Evolutionary conservation across 2,888 invertebrate species (phyloP), one percentile per base, ranked within the genome.

Genomic region (Acholoe squamosa): DNA sequence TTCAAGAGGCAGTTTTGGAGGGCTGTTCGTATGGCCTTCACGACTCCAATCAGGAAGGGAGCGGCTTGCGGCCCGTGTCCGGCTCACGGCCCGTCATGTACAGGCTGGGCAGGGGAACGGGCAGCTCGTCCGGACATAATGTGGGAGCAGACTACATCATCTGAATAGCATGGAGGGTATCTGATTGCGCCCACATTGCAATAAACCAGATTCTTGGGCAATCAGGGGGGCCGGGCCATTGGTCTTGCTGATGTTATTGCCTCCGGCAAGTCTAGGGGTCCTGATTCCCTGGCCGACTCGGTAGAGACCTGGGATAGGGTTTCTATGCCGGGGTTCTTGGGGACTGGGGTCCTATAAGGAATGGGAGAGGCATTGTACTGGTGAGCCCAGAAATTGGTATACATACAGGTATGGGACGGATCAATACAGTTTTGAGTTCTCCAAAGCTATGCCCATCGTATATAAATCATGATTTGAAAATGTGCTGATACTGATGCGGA

Each of bases 151-250:
- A 71, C 71, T 71, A 71, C 28, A 28, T 28, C 71, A 71, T 71
- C 71, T 71, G 71, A 71, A 71, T 71, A 71, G 71, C 71, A 71
- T 71, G 71, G 3, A 16, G 71, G 71, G 71, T 71, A 71, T 71
- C 71, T 71, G 71, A 71, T 71, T 28, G 71, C 71, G 28, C 28
- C 71, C 71, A 25, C 71, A 71, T 71, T 71, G 71, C 71, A 71
- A 71, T 71, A 71, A 71, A 71, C 71, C 28, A 28, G 31, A 25
- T 71, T 71, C 31, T 71, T 28, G 71, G 71, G 3, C 71, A 25
- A 71, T 71, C 71, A 71, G 25, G 71, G 28, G 14, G 31, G 12
- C n/a, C n/a, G 14, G n/a, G 14, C 71, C 71, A 31, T 71, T 28
- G 25, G 71, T 1, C 28, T 28, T 25, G 71, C 28, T 14, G 28